Percentiles rank a stretch among this genome's conserved stretches.
Evolutionary conservation across 2,888 invertebrate species (phyloP).

Genomic region (Chirona hameri): DNA sequence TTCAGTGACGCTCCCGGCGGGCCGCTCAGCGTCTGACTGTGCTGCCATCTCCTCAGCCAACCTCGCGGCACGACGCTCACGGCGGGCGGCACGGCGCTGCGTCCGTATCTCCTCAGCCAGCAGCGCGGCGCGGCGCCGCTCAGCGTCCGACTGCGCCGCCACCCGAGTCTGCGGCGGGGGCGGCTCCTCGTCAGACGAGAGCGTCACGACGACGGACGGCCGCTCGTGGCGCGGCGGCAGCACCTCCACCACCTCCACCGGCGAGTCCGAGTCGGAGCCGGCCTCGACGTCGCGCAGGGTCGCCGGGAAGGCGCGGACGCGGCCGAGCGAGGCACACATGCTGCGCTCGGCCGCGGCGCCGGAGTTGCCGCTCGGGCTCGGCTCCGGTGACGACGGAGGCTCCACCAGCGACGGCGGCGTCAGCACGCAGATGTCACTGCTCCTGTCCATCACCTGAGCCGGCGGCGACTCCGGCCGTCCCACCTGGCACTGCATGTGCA

Average conservation of each 20-base stretch:
- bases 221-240: slow-evolving; percentile 64
- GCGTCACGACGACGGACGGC: slow-evolving; percentile 62
- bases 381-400: neutral
- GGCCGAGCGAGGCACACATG: neutral
- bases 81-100: too few relatives aligned
- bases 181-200: slow-evolving; percentile 55
- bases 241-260: slow-evolving; percentile 60
- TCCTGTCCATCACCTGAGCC: slow-evolving; percentile 38
- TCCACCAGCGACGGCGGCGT: neutral
- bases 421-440: slow-evolving; percentile 22
- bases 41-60: too few relatives aligned
- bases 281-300: too few relatives aligned
- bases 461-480: slow-evolving; percentile 30
- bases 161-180: neutral
- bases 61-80: too few relatives aligned
- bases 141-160: neutral
- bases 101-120: neutral
- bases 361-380: slow-evolving; percentile 12
- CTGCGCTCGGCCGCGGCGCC: neutral
- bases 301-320: neutral
- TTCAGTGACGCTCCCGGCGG: too few relatives aligned
- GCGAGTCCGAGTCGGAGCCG: neutral
- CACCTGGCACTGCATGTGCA: slow-evolving; percentile 44
- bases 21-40: too few relatives aligned
- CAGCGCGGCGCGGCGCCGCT: neutral